Evolutionary conservation across 2,113 vertebrate species (phyloP), one percentile per base, ranked within the genome.

Genomic region (Orthonyx spaldingii): DNA sequence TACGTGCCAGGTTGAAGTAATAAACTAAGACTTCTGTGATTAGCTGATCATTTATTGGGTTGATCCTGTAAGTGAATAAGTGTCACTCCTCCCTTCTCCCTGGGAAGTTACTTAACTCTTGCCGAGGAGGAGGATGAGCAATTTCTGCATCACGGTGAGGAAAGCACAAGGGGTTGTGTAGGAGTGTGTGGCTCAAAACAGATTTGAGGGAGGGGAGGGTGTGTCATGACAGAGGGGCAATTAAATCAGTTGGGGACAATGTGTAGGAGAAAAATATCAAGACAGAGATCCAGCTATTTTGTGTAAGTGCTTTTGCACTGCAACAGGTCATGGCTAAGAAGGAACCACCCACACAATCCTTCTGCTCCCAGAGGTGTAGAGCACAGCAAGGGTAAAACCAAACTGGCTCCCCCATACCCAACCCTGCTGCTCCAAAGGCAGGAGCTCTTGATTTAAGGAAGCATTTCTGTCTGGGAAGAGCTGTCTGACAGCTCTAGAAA

Each of bases 221-320:
- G 64, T 82, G 60, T 96, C 68, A 84, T 90, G 72, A 77, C 78
- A 89, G 78, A 83, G 68, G 71, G 52, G 44, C 87, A 86, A 85
- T 95, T 93, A 96, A 96, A 86, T 19, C 60, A 55, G 35, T 3
- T 90, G 78, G 72, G 90, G 79, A 86, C 64, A 84, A 70, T 33
- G 94, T 92, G 96, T 94, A 92, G 92, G 93, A 95, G 94, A 96
- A 90, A n/a, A 56, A 30, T 60, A 78, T 3, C 92, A 60, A 90
- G 65, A 49, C 56, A 47, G 35, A 64, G 90, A 84, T 84, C 27
- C 56, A 64, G 68, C 41, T 86, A 6, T 35, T 96, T 78, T 68
- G 30, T 84, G 60, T 93, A 93, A 96, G 86, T 84, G 47, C 37
- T 90, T 90, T 68, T 90, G 46, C 8, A 1, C 93, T 93, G 85